Conservation (phyloP, 1,140 invertebrate species). For the Pseudomyrmex concolor region DNA sequence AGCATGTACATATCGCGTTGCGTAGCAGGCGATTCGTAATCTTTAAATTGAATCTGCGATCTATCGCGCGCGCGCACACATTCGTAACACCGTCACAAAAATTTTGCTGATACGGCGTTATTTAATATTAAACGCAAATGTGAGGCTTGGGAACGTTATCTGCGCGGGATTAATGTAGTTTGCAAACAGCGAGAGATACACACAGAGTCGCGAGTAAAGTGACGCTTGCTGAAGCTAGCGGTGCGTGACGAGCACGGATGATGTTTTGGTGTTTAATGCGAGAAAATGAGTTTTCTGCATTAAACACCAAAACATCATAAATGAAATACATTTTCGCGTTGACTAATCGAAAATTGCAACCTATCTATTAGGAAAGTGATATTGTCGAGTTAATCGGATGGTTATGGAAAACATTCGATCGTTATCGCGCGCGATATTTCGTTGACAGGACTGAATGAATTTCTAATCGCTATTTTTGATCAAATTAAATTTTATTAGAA, state of each 20-base stretch:
- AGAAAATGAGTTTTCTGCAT: conserved; percentile 45
- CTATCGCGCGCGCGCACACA: conserved; percentile 21
- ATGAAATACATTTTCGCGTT: conserved; percentile 34
- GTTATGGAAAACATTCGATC: not conserved
- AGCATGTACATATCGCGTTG: conserved; percentile 41
- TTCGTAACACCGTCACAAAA: conserved; percentile 31
- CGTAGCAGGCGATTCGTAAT: conserved; percentile 53
- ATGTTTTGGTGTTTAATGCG: no score
- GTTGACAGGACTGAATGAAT: not conserved
- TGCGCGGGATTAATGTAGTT: conserved; percentile 21
- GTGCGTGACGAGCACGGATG: no score
- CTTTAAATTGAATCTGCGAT: conserved; percentile 61
- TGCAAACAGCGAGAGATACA: conserved; percentile 3
- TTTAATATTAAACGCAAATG: conserved; percentile 19
- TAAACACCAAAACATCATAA: no score
- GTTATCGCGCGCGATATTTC: not conserved
- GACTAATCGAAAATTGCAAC: conserved; percentile 13
- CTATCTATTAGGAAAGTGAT: conserved; percentile 23
- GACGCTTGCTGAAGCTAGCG: no score
- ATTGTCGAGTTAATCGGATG: conserved; percentile 50
- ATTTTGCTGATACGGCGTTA: conserved; percentile 22
- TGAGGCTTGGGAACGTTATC: conserved; percentile 13
- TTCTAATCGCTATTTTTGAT: conserved; percentile 6
- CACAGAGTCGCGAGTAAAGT: no score
- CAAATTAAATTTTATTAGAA: not conserved